phyloP scores from a whole-genome alignment of 1,140 invertebrate genomes.

The Condylostylus longicornis region DNA sequence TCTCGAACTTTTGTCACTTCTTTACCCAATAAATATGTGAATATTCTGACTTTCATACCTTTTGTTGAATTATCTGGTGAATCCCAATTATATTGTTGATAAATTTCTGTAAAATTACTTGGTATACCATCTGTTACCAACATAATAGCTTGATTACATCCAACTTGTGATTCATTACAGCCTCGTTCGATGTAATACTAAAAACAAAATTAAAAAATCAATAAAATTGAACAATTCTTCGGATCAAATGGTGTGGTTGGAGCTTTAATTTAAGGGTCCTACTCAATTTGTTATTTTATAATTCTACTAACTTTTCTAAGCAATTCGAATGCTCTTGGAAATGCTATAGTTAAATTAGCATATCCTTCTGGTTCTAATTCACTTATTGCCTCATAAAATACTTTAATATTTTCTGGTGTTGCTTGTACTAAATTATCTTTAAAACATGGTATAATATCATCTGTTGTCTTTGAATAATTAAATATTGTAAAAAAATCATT shows the following conservation, averaged over 20 bases:
- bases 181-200: conserved; percentile 39
- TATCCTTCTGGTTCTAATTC: conserved; percentile 55
- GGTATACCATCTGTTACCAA: conserved; percentile 96
- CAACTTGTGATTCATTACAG: conserved; percentile 40
- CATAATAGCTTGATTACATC: conserved; percentile 96
- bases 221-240: no score
- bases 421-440: conserved; percentile 72
- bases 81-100: conserved; percentile 68
- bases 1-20: conserved; percentile 86
- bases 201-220: conserved; percentile 9
- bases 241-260: conserved; percentile 1
- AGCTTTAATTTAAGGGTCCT: background rate
- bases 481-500: conserved; percentile 95
- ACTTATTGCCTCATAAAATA: conserved; percentile 56
- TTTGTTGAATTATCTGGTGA: conserved; percentile 40
- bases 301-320: conserved; percentile 47
- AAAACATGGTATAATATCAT: conserved; percentile 66
- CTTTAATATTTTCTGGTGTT: conserved; percentile 74
- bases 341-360: conserved; percentile 74
- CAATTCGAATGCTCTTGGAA: conserved; percentile 71
- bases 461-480: conserved; percentile 49
- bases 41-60: conserved; percentile 72
- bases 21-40: conserved; percentile 91
- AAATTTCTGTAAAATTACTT: conserved; percentile 74
- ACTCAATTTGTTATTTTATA: background rate